Percentiles rank a stretch among this genome's conserved stretches.
Evolutionary conservation across 1,140 invertebrate species (phyloP).

Genomic region (Plodia interpunctella): DNA sequence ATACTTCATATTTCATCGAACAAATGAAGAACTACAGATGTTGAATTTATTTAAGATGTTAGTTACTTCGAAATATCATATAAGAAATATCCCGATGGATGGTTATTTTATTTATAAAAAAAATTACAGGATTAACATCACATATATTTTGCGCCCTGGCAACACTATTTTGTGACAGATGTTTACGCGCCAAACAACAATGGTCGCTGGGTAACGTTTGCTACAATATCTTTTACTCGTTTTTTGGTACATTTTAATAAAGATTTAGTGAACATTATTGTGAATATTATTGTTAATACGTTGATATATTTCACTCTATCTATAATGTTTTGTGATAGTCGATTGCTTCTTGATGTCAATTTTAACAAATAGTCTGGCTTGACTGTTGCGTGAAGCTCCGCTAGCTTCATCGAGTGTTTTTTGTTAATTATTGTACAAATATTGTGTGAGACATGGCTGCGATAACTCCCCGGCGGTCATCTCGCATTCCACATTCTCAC

Average conservation of each 20-base stretch:
- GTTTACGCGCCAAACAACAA: slow-evolving; percentile 75
- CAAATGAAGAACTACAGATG: too few relatives aligned
- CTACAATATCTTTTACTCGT: slow-evolving; percentile 27
- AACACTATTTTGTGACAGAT: slow-evolving; percentile 51
- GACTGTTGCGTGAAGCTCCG: neutral
- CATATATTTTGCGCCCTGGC: slow-evolving; percentile 9
- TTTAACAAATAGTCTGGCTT: slow-evolving; percentile 5
- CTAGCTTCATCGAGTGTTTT: slow-evolving; percentile 4
- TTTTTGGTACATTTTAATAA: slow-evolving; percentile 18
- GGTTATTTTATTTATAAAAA: too few relatives aligned
- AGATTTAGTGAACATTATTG: neutral
- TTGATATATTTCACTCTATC: neutral
- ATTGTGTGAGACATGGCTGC: slow-evolving; percentile 46
- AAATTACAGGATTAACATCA: too few relatives aligned
- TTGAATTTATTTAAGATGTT: too few relatives aligned
- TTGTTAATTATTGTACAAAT: neutral
- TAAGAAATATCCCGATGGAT: too few relatives aligned
- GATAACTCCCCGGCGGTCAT: slow-evolving; percentile 57
- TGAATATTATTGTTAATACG: neutral
- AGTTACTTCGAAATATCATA: too few relatives aligned
- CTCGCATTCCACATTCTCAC: slow-evolving; percentile 50
- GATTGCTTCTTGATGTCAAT: neutral
- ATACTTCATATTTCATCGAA: too few relatives aligned
- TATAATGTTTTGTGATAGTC: slow-evolving; percentile 9
- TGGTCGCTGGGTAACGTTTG: slow-evolving; percentile 45